These are phyloP conservation scores for Hydrozoanthus tunicans DNA, from an alignment of 64 coral and sea anemone species.

Conservation along the genomic window DNA sequence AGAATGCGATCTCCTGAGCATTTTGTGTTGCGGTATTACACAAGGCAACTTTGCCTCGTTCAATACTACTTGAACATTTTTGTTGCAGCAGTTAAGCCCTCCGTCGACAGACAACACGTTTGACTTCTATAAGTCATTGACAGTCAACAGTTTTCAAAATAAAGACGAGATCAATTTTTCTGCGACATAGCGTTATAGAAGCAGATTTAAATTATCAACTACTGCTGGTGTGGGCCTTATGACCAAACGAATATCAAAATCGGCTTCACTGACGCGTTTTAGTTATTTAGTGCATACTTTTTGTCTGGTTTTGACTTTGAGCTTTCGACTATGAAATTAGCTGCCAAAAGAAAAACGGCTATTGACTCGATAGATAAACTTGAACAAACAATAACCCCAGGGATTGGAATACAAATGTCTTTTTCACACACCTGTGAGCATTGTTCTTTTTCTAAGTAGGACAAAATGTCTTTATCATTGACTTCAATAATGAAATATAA, in stretches of 20 bases:
- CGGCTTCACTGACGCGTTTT: neutral
- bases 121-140: neutral
- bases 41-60: too few relatives aligned
- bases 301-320: neutral
- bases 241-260: neutral
- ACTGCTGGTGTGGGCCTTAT: neutral
- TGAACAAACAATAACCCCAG: neutral
- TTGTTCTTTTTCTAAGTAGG: too few relatives aligned
- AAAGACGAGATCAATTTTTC: neutral
- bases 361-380: neutral
- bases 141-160: neutral
- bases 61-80: neutral
- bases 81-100: neutral
- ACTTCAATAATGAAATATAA: too few relatives aligned
- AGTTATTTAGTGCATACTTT: neutral
- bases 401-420: too few relatives aligned
- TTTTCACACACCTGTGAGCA: too few relatives aligned
- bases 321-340: constrained; percentile 40
- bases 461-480: too few relatives aligned
- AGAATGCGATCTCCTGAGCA: neutral
- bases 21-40: neutral
- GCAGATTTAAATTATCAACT: neutral
- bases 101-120: neutral
- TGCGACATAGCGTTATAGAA: too few relatives aligned
- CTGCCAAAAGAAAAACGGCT: neutral